phyloP scores from a whole-genome alignment of 2,797 vertebrate genomes.

The Catamblyrhynchus diadema region DNA sequence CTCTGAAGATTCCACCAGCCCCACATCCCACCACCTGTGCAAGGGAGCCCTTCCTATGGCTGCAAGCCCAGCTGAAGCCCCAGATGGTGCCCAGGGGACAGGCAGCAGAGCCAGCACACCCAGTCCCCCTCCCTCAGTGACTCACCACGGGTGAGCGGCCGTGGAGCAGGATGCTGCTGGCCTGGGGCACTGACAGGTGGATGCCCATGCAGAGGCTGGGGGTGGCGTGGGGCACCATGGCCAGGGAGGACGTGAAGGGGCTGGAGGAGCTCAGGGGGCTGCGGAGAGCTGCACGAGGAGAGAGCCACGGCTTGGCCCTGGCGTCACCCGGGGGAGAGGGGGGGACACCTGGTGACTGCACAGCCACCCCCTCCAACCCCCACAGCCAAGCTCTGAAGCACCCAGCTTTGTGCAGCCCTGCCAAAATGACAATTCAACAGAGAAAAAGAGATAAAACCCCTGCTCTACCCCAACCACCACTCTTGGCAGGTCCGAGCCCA shows the following conservation, averaged over 20 bases:
- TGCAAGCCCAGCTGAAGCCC: accelerated
- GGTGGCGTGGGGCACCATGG: slow-evolving; percentile 83
- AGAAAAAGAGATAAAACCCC: neutral
- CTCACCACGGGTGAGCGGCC: slow-evolving; percentile 87
- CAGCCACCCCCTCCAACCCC: neutral
- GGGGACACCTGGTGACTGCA: neutral
- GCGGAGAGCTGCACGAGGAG: slow-evolving; percentile 78
- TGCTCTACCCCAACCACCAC: accelerated
- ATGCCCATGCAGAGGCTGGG: slow-evolving; percentile 85
- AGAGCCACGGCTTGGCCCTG: neutral
- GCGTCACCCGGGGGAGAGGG: neutral
- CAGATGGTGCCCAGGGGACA: neutral
- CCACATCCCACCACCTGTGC: neutral
- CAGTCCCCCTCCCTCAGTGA: neutral
- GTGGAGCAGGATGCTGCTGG: slow-evolving; percentile 81
- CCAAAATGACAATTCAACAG: accelerated
- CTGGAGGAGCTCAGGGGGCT: slow-evolving; percentile 84
- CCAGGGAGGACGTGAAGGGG: slow-evolving; percentile 84
- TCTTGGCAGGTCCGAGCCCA: accelerated
- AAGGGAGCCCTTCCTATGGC: neutral
- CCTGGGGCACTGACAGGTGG: slow-evolving; percentile 84
- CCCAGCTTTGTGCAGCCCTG: neutral
- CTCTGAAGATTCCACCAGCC: neutral
- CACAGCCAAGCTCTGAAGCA: neutral
- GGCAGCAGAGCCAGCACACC: neutral